Conservation (phyloP, 2,797 vertebrate genomes). For the Antennarius maculatus region DNA sequence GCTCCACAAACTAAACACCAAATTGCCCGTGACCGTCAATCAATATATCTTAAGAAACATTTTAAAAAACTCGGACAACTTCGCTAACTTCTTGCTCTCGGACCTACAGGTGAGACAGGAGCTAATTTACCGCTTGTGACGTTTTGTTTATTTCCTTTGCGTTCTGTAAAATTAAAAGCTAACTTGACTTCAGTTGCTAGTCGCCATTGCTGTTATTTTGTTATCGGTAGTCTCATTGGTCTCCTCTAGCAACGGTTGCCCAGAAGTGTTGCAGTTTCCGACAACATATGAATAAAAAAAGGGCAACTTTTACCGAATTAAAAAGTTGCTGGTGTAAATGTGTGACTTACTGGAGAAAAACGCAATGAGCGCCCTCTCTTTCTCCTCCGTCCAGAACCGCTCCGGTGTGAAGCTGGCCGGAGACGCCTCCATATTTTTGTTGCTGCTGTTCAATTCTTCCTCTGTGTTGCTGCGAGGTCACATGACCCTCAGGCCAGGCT, state of each 20-base stretch:
- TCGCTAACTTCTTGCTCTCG: no score
- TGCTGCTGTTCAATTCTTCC: constrained; percentile 32
- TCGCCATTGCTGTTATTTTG: constrained; percentile 51
- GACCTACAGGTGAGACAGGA: no score
- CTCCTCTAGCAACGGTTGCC: constrained; percentile 62
- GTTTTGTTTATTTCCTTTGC: neutral
- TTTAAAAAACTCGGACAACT: rapidly evolving
- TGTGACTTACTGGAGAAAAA: constrained; percentile 64
- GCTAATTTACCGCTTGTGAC: rapidly evolving
- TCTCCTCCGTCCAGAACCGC: constrained; percentile 67
- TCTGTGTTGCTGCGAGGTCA: constrained; percentile 22
- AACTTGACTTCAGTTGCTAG: constrained; percentile 43
- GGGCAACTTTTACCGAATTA: neutral
- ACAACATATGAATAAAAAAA: neutral
- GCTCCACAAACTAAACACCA: no score
- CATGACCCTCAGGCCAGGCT: constrained; percentile 6
- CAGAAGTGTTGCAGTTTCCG: constrained; percentile 23
- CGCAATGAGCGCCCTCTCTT: constrained; percentile 58
- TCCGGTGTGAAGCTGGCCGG: constrained; percentile 36
- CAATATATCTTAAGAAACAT: no score
- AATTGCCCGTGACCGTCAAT: no score
- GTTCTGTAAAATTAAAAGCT: neutral
- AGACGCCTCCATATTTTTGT: constrained; percentile 57
- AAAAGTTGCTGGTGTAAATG: no score
- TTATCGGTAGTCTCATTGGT: constrained; percentile 22